Conservation (phyloP, 1,140 invertebrate species). For the Orchesella cincta region DNA sequence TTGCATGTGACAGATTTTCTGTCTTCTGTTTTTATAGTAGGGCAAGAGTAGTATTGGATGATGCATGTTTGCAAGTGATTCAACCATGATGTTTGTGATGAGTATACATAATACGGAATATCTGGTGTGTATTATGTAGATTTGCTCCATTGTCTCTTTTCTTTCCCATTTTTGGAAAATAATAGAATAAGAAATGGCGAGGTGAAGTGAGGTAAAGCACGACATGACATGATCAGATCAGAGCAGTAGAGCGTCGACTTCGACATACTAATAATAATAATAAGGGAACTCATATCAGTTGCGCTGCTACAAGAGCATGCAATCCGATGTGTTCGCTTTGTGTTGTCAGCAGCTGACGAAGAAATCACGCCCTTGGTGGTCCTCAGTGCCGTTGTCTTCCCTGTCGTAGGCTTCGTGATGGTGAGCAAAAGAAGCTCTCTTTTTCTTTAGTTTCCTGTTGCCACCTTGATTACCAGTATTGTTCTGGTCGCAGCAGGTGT, state of each 20-base stretch:
- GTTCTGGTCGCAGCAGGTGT: constrained; percentile 11
- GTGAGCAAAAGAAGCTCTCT: neutral
- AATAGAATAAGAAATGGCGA: no score
- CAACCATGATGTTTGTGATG: no score
- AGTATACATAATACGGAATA: no score
- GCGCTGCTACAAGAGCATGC: neutral
- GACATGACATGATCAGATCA: neutral
- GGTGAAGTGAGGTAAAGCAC: constrained; percentile 8
- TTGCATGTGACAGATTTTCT: no score
- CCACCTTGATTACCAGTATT: constrained; percentile 24
- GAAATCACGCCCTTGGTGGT: constrained; percentile 13
- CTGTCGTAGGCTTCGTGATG: neutral
- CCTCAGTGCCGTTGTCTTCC: neutral
- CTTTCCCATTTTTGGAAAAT: neutral
- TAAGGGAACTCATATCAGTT: neutral
- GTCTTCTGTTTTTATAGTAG: no score
- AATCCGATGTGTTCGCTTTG: neutral
- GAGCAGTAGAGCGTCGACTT: no score
- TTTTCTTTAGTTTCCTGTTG: neutral
- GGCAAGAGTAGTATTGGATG: no score
- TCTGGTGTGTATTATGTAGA: no score
- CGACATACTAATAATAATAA: neutral
- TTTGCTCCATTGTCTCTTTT: no score
- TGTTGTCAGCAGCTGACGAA: neutral
- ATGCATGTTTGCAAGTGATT: no score